Percentiles rank a stretch among this genome's conserved stretches.
Evolutionary conservation across 2,113 vertebrate genomes (phyloP).

Genomic region (Psophia crepitans): DNA sequence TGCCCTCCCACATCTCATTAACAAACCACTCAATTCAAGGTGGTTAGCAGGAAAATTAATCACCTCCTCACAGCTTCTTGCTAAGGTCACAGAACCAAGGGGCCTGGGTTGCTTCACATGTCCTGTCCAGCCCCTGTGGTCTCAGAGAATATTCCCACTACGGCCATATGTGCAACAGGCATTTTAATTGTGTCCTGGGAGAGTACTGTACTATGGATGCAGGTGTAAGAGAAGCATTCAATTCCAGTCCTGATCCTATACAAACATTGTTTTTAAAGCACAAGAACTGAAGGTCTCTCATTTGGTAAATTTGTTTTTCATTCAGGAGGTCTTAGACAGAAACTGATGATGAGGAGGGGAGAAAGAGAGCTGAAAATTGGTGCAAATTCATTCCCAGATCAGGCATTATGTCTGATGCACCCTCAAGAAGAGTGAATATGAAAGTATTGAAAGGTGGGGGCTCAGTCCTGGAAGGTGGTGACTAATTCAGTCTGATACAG

Average conservation of each 20-base stretch:
- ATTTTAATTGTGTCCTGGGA: background rate
- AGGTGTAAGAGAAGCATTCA: background rate
- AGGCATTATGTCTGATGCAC: background rate
- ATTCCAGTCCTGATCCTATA: background rate
- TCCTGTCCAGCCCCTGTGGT: background rate
- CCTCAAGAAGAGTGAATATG: background rate
- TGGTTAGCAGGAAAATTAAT: background rate
- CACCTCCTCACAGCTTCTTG: background rate
- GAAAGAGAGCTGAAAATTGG: background rate
- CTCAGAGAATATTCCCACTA: background rate
- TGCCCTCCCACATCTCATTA: background rate
- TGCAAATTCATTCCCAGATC: background rate
- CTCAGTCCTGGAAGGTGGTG: background rate
- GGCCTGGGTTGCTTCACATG: fast-evolving
- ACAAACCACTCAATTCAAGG: background rate
- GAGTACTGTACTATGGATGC: background rate
- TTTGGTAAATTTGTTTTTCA: background rate
- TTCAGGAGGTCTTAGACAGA: background rate
- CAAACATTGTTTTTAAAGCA: background rate
- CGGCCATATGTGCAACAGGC: background rate
- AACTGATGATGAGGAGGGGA: background rate
- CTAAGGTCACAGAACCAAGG: background rate
- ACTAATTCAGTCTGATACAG: background rate
- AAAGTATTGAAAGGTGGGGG: background rate
- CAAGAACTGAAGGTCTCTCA: background rate